Evolutionary conservation across 2,888 invertebrate species (phyloP).

Genomic region (Dynastes hyllus): DNA sequence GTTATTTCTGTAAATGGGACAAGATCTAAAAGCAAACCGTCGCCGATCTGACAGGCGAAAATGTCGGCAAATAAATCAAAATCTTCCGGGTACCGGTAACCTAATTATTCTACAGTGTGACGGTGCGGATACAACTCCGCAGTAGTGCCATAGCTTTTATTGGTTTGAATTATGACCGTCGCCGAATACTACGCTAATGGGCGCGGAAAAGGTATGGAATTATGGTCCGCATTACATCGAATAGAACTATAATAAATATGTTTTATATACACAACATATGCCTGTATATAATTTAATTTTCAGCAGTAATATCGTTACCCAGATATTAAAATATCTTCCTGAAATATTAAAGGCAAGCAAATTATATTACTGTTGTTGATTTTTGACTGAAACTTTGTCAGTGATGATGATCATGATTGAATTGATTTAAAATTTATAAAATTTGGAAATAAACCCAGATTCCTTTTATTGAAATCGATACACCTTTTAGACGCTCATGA

Average conservation of each 20-base stretch:
- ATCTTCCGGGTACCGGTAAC: slow-evolving; percentile 44
- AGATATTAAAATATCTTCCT: slow-evolving; percentile 4
- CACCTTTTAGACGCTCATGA: too few relatives aligned
- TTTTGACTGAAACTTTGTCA: too few relatives aligned
- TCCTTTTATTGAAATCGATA: too few relatives aligned
- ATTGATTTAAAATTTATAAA: too few relatives aligned
- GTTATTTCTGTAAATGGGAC: slow-evolving; percentile 13
- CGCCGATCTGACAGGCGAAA: slow-evolving; percentile 39
- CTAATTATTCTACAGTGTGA: slow-evolving; percentile 36
- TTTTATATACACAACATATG: slow-evolving; percentile 12
- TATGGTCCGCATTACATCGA: slow-evolving; percentile 8
- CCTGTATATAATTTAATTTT: slow-evolving; percentile 25
- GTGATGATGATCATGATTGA: too few relatives aligned
- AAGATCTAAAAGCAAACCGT: slow-evolving; percentile 30
- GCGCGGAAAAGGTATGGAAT: slow-evolving; percentile 38
- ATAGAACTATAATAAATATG: slow-evolving; percentile 30
- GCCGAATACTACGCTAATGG: slow-evolving; percentile 45
- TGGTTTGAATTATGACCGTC: slow-evolving; percentile 45
- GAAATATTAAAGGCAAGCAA: background rate
- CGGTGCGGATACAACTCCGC: slow-evolving; percentile 38
- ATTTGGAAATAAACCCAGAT: too few relatives aligned
- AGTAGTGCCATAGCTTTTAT: slow-evolving; percentile 43
- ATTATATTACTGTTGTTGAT: background rate
- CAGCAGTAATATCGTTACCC: background rate
- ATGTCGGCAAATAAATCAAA: slow-evolving; percentile 43